Conservation (phyloP, 2,888 invertebrate species). For the Ormyrus nitidulus region DNA sequence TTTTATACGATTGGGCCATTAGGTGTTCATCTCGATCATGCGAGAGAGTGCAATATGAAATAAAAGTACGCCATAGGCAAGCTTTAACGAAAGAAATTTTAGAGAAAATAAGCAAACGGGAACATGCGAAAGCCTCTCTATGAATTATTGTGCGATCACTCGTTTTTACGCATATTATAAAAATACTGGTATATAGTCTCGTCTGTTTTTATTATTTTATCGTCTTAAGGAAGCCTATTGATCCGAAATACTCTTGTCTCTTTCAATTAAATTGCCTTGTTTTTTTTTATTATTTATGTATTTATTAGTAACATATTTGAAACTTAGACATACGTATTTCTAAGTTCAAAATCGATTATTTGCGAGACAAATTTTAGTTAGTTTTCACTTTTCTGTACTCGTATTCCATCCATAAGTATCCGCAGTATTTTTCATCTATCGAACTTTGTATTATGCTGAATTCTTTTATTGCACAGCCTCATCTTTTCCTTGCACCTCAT, state of each 20-base stretch:
- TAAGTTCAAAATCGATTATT: neutral
- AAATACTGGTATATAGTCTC: neutral
- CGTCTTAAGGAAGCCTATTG: slow-evolving; percentile 5
- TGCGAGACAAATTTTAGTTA: slow-evolving; percentile 5
- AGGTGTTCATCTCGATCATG: slow-evolving; percentile 61
- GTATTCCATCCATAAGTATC: slow-evolving; percentile 27
- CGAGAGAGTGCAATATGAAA: slow-evolving; percentile 11
- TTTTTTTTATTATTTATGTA: slow-evolving; percentile 24
- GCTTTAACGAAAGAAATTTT: neutral
- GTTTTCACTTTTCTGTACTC: slow-evolving; percentile 8
- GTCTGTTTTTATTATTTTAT: slow-evolving; percentile 4
- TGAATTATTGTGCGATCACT: slow-evolving; percentile 4
- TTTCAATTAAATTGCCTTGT: neutral
- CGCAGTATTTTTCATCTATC: slow-evolving; percentile 45
- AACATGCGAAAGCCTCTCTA: slow-evolving; percentile 2
- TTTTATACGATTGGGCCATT: slow-evolving; percentile 60
- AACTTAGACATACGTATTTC: slow-evolving; percentile 1
- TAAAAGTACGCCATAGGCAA: neutral
- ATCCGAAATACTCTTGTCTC: slow-evolving; percentile 28
- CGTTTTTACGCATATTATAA: neutral
- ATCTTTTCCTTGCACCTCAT: slow-evolving; percentile 19
- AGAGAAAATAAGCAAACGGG: neutral
- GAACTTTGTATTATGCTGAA: slow-evolving; percentile 6
- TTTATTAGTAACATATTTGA: slow-evolving; percentile 13
- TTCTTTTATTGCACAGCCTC: slow-evolving; percentile 19